phyloP scores from a whole-genome alignment of 1,140 invertebrate species.

The Coelopa frigida region DNA sequence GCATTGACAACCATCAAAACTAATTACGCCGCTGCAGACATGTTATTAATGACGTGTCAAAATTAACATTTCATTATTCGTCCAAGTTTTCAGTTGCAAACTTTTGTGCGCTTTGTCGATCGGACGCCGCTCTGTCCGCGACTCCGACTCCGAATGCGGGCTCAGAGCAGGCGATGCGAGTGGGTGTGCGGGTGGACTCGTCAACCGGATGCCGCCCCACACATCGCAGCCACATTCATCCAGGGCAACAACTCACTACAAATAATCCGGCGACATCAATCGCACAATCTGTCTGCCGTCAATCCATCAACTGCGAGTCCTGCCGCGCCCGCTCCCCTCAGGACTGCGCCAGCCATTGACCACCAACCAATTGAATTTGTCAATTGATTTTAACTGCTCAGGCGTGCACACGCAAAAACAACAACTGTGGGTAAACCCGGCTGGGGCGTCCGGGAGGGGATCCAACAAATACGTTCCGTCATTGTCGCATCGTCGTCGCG shows the following conservation, averaged over 20 bases:
- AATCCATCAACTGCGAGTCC: constrained; percentile 32
- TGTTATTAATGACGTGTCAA: constrained; percentile 45
- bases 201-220: no score
- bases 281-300: constrained; percentile 32
- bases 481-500: constrained; percentile 31
- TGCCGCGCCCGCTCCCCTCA: background rate
- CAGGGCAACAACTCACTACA: constrained; percentile 6
- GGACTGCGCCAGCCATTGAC: constrained; percentile 19
- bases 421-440: no score
- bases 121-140: no score
- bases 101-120: no score
- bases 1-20: constrained; percentile 43
- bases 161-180: no score
- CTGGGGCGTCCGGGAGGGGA: constrained; percentile 28
- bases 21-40: constrained; percentile 40
- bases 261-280: constrained; percentile 17
- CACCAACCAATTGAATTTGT: constrained; percentile 45
- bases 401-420: no score
- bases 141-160: no score
- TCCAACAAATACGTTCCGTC: constrained; percentile 21
- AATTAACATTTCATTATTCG: constrained; percentile 44
- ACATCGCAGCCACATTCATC: no score
- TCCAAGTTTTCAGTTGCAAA: background rate
- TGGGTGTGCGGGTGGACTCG: no score
- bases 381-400: constrained; percentile 45